Evolutionary conservation across 2,797 vertebrate species (phyloP).

Genomic region (Fundulus diaphanus): DNA sequence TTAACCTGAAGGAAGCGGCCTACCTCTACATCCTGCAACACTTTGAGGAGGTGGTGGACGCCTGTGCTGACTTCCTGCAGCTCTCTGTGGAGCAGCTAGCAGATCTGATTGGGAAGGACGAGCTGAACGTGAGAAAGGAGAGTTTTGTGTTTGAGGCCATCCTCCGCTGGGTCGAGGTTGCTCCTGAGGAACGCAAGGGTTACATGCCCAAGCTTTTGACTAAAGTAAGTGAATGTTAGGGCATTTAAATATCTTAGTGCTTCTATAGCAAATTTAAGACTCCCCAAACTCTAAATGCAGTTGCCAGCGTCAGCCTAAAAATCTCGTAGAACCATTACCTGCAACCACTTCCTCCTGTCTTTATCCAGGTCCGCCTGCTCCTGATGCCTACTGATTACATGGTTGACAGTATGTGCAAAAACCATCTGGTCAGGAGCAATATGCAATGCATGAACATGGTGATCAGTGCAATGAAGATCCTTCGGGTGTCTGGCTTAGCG

Average conservation of each 20-base stretch:
- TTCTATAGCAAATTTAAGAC: not conserved
- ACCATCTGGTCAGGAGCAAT: not conserved
- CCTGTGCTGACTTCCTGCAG: slow-evolving; percentile 10
- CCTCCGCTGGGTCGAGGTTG: slow-evolving; percentile 44
- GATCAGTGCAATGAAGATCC: not conserved
- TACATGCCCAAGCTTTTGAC: slow-evolving; percentile 29
- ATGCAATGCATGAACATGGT: not conserved
- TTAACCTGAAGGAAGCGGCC: slow-evolving; percentile 6
- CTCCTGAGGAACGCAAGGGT: slow-evolving; percentile 12
- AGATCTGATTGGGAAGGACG: slow-evolving; percentile 79
- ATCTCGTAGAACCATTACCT: too few species aligned
- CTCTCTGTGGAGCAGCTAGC: slow-evolving; percentile 65
- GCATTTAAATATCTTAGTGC: not conserved
- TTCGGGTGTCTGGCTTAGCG: not conserved
- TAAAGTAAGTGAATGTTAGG: slow-evolving; percentile 22
- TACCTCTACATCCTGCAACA: slow-evolving; percentile 15
- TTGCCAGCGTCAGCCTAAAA: not conserved
- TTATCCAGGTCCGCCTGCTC: slow-evolving; percentile 27
- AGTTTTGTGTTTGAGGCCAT: slow-evolving; percentile 50
- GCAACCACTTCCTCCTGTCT: slow-evolving; percentile 1
- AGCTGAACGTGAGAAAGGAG: slow-evolving; percentile 83
- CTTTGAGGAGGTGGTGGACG: slow-evolving; percentile 19
- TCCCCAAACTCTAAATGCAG: not conserved
- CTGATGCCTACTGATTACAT: slow-evolving; percentile 18
- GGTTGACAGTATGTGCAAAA: not conserved